These are phyloP conservation scores for Glyptemys insculpta DNA, from an alignment of 2,797 vertebrate species.

Conservation along the genomic window DNA sequence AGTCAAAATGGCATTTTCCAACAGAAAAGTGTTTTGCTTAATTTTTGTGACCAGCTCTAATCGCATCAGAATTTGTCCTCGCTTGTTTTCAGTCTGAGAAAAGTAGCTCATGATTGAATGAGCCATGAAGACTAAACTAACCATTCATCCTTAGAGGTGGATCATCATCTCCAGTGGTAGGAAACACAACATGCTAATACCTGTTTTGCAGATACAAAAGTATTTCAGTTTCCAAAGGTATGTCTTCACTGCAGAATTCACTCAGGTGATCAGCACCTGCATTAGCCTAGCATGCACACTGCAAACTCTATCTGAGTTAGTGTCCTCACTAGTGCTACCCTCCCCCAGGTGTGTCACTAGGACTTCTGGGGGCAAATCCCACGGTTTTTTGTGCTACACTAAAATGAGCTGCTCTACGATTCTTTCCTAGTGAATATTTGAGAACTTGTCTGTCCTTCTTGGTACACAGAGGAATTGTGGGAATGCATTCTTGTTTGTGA, in stretches of 20 bases:
- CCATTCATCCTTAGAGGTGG: neutral
- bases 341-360: neutral
- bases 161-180: neutral
- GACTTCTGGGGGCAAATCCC: neutral
- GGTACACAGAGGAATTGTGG: neutral
- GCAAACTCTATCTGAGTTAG: fast-evolving
- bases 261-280: neutral
- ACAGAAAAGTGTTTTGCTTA: neutral
- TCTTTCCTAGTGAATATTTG: neutral
- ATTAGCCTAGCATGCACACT: neutral
- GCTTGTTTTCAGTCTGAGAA: neutral
- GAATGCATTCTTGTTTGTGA: neutral
- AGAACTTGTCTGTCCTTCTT: neutral
- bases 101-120: fast-evolving
- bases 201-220: neutral
- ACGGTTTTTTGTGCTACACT: neutral
- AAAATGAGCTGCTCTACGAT: neutral
- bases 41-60: neutral
- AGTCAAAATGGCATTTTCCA: neutral
- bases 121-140: neutral
- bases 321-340: fast-evolving
- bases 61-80: neutral
- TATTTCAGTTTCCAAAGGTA: neutral
- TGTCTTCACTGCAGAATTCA: fast-evolving
- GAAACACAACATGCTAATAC: neutral